Percentiles rank a stretch among this genome's conserved stretches.
phyloP scores from a whole-genome alignment of 2,797 vertebrate genomes.

The Harpagifer antarcticus region DNA sequence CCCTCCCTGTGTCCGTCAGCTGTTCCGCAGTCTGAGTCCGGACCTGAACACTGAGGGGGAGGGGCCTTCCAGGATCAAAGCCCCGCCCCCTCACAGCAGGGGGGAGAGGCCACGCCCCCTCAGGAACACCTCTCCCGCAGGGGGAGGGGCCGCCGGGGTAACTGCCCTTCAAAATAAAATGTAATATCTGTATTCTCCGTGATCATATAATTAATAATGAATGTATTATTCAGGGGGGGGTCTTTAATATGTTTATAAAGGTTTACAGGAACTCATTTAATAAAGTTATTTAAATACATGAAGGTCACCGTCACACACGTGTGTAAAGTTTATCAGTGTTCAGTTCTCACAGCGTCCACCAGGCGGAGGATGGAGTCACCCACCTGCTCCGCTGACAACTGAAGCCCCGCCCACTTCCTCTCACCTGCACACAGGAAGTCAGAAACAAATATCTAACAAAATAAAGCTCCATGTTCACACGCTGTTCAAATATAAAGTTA shows the following conservation, averaged over 20 bases:
- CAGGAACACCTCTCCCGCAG: conserved; percentile 31
- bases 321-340: conserved; percentile 33
- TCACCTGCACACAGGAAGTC: conserved; percentile 28
- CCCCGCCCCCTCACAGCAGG: conserved; percentile 14
- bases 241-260: no score
- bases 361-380: conserved; percentile 62
- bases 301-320: no score
- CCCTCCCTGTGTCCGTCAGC: conserved; percentile 85
- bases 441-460: not conserved
- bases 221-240: no score
- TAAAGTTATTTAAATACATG: no score
- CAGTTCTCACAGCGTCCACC: conserved; percentile 55
- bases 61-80: conserved; percentile 55
- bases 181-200: no score
- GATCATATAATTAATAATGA: no score
- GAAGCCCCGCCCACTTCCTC: conserved; percentile 52
- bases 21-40: conserved; percentile 87
- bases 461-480: no score
- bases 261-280: no score
- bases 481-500: no score
- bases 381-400: conserved; percentile 71
- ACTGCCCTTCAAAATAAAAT: no score
- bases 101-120: conserved; percentile 30
- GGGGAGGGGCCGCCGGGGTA: conserved; percentile 48
- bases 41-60: conserved; percentile 83